phyloP scores from a whole-genome alignment of 2,888 invertebrate genomes.

The Drepanosiphum platanoidis region DNA sequence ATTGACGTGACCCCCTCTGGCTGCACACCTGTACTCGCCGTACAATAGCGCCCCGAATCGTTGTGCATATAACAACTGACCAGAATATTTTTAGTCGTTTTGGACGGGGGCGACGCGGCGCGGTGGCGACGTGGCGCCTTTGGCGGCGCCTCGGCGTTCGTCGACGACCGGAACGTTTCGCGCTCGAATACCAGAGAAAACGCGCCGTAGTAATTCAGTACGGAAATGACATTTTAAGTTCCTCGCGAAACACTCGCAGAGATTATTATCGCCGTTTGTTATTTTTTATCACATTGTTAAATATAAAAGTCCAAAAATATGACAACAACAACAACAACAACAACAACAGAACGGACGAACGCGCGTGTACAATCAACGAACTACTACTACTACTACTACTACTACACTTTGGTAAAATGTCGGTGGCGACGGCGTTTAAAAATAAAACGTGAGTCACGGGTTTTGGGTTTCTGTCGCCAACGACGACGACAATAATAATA shows the following conservation, averaged over 20 bases:
- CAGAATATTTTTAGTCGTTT: too few relatives aligned
- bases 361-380: neutral
- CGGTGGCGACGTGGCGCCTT: neutral
- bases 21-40: too few relatives aligned
- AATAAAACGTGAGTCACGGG: constrained; percentile 49
- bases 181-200: too few relatives aligned
- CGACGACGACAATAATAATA: neutral
- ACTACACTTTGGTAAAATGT: too few relatives aligned
- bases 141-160: neutral
- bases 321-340: neutral
- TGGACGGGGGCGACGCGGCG: neutral
- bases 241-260: neutral
- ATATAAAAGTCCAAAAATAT: neutral
- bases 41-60: too few relatives aligned
- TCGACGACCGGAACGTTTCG: neutral
- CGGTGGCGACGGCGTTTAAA: constrained; percentile 22
- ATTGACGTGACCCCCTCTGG: too few relatives aligned
- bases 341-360: neutral
- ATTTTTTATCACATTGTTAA: neutral
- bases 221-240: too few relatives aligned
- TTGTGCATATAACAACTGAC: too few relatives aligned
- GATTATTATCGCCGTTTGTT: neutral
- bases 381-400: too few relatives aligned
- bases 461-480: constrained; percentile 43
- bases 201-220: neutral